Conservation (phyloP, 2,113 vertebrate species). For the Felis chaus region DNA sequence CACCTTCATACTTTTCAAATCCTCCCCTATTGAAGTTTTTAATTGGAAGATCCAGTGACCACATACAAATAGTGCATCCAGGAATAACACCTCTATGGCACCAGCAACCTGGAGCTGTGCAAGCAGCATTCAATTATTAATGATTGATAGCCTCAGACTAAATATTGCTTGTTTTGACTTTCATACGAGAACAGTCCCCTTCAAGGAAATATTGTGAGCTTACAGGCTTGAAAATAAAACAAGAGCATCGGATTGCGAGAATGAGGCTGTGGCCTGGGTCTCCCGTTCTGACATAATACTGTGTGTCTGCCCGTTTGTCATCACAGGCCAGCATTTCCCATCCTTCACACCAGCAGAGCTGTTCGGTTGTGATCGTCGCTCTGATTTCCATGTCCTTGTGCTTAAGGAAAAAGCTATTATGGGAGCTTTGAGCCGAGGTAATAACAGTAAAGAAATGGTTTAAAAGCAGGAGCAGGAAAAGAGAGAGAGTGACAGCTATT, state of each 20-base stretch:
- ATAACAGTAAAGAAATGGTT: background rate
- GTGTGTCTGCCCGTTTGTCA: background rate
- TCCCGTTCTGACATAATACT: background rate
- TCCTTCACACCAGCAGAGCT: background rate
- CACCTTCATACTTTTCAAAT: constrained; percentile 77
- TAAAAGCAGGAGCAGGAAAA: background rate
- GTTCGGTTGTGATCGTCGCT: background rate
- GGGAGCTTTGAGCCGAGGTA: background rate
- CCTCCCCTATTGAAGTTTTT: background rate
- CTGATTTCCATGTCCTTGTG: background rate
- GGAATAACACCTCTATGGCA: background rate
- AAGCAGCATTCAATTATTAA: background rate
- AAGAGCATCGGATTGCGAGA: background rate
- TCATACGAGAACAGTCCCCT: background rate
- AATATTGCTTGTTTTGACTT: constrained; percentile 27
- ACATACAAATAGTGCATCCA: background rate
- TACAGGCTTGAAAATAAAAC: background rate
- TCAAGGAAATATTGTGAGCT: background rate
- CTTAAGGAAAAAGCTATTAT: background rate
- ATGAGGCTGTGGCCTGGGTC: background rate
- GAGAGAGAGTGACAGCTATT: background rate
- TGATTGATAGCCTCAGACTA: background rate
- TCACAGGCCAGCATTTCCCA: background rate
- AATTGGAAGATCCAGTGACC: constrained; percentile 32
- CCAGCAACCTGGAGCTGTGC: background rate